A percentile compares a stretch with the other conserved stretches of the same genome.
These are phyloP conservation scores for Busseola fusca DNA, from an alignment of 2,888 invertebrate genomes.

Conservation along the genomic window DNA sequence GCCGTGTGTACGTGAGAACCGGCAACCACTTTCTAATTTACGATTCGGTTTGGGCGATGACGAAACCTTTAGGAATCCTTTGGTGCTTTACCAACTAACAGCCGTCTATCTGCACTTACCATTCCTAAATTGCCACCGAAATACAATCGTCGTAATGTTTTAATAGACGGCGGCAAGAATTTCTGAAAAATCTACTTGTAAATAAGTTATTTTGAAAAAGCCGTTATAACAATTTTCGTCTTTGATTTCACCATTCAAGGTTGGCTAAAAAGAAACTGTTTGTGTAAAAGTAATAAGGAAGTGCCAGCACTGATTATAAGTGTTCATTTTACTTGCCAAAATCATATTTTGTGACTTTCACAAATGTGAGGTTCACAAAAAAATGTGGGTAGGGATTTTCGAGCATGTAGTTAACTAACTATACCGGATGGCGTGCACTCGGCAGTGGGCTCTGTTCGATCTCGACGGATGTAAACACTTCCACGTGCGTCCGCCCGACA, in stretches of 20 bases:
- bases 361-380: conserved; percentile 11
- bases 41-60: conserved; percentile 62
- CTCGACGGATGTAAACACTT: conserved; percentile 84
- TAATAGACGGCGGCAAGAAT: conserved; percentile 4
- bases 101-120: background rate
- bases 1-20: conserved; percentile 73
- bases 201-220: conserved; percentile 30
- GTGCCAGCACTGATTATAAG: conserved; percentile 33
- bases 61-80: conserved; percentile 57
- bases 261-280: conserved; percentile 44
- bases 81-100: conserved; percentile 28
- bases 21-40: conserved; percentile 81
- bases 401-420: conserved; percentile 55
- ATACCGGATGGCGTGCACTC: conserved; percentile 68
- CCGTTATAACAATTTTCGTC: conserved; percentile 48
- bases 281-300: conserved; percentile 56
- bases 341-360: conserved; percentile 10
- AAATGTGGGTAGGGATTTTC: conserved; percentile 52
- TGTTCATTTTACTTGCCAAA: conserved; percentile 40
- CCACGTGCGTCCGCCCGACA: conserved; percentile 78
- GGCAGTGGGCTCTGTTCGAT: conserved; percentile 61
- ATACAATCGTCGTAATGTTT: background rate
- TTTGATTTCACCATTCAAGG: conserved; percentile 56
- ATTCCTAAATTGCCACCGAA: conserved; percentile 4
- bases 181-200: conserved; percentile 11